Evolutionary conservation across 1,140 invertebrate genomes (phyloP).

Genomic region (Drosophila ohnishii): DNA sequence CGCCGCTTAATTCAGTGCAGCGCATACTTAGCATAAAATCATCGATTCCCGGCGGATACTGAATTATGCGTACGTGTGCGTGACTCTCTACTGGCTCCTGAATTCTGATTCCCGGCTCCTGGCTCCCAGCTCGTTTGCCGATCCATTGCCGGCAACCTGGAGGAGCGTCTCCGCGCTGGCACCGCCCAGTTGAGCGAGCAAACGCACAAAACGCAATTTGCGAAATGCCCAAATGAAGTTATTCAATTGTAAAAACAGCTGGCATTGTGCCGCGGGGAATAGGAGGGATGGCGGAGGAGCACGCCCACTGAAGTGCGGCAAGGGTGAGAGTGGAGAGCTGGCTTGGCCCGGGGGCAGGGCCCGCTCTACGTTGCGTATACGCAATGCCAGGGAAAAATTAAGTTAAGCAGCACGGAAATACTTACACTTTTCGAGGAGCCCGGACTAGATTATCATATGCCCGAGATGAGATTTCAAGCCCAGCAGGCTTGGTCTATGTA

Average conservation of each 20-base stretch:
- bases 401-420: constrained; percentile 48
- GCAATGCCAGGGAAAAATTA: constrained; percentile 47
- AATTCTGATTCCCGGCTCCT: not conserved
- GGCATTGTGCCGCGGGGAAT: constrained; percentile 65
- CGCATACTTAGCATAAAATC: constrained; percentile 51
- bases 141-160: constrained; percentile 30
- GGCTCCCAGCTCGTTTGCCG: constrained; percentile 26
- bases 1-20: constrained; percentile 28
- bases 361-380: constrained; percentile 58
- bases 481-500: constrained; percentile 40
- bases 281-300: constrained; percentile 25
- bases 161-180: constrained; percentile 21
- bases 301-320: constrained; percentile 9
- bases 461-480: constrained; percentile 39
- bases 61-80: constrained; percentile 49
- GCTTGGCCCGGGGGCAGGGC: constrained; percentile 7
- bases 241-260: constrained; percentile 78
- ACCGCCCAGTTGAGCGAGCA: constrained; percentile 40
- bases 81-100: constrained; percentile 8
- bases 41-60: constrained; percentile 39
- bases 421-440: constrained; percentile 43
- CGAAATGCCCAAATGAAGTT: constrained; percentile 74
- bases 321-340: constrained; percentile 3
- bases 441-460: constrained; percentile 43
- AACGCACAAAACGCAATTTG: constrained; percentile 60